Base-by-base conservation (phyloP, 2,888 invertebrate species). In the Microplitis deprimator region DNA sequence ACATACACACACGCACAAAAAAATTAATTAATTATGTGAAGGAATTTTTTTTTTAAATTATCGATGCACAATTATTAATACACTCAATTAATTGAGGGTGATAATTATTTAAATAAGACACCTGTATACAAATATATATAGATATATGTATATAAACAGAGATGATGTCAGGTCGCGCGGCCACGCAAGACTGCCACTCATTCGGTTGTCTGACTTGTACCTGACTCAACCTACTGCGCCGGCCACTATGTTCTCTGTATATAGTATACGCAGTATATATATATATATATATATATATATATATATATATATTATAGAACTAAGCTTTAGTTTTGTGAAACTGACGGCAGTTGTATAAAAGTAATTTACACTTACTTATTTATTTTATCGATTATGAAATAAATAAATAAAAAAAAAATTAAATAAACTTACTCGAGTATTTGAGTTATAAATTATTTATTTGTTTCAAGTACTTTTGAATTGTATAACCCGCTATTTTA, bases 161-260 rank as follows among this genome's bases (percentile, higher is more conserved):
- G 73, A 77, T 86, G 85, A 84, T 86, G 81, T 79, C 87, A 84
- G 85, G 85, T 81, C 83, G 86, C 87, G 86, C 86, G 85, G 85
- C 85, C 85, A 86, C 87, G 87, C 83, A 87, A 87, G 87, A 89
- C 89, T 89, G 88, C 81, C 86, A 84, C 83, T 81, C 79, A 83
- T 82, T 84, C 84, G 83, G 81, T 83, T 85, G 88, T 81, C 89
- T 85, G 89, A 88, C 89, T 87, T 85, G 84, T 86, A 81, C 83
- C 87, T 85, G 89, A 88, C 86, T 88, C 86, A 85, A 85, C 84
- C 89, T 87, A 88, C 89, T 88, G 83, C 77, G 77, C 77, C 68
- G 40, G 72, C 50, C 10, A 50, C 50, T 50, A 50, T 50, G 8
- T 13, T 50, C 50, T 50, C 50, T 8, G 50, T 50, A 8, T 50